These are phyloP conservation scores for Orthosia gracilis DNA, from an alignment of 2,888 invertebrate species.

Conservation along the genomic window DNA sequence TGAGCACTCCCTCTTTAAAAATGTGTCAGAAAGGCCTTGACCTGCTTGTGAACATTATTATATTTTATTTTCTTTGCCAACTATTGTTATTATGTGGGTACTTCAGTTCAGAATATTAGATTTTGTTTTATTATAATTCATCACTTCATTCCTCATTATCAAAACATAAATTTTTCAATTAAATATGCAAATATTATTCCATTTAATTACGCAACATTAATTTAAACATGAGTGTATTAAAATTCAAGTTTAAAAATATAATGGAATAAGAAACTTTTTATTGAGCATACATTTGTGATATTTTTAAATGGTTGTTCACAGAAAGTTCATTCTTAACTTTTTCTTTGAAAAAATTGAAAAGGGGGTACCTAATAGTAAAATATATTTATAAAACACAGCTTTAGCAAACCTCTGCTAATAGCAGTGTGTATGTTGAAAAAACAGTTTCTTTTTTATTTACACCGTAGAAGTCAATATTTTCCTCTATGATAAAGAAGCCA, in stretches of 20 bases:
- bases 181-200: not conserved
- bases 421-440: not conserved
- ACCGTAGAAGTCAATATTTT: not conserved
- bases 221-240: not conserved
- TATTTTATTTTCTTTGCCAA: not conserved
- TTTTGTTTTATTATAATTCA: not conserved
- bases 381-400: not conserved
- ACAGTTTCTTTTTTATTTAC: not conserved
- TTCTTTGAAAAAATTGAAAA: no score
- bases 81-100: not conserved
- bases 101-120: not conserved
- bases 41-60: not conserved
- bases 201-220: not conserved
- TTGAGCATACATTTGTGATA: not conserved
- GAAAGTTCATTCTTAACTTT: no score
- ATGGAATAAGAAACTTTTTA: not conserved
- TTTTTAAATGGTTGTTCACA: not conserved
- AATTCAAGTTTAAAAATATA: not conserved
- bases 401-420: not conserved
- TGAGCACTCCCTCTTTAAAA: not conserved
- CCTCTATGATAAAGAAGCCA: not conserved
- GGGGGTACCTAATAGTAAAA: no score
- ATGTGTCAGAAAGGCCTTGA: conserved; percentile 7
- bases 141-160: not conserved
- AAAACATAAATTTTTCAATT: not conserved